phyloP scores from a whole-genome alignment of 2,113 vertebrate species.

The Plecturocebus donacophilus region DNA sequence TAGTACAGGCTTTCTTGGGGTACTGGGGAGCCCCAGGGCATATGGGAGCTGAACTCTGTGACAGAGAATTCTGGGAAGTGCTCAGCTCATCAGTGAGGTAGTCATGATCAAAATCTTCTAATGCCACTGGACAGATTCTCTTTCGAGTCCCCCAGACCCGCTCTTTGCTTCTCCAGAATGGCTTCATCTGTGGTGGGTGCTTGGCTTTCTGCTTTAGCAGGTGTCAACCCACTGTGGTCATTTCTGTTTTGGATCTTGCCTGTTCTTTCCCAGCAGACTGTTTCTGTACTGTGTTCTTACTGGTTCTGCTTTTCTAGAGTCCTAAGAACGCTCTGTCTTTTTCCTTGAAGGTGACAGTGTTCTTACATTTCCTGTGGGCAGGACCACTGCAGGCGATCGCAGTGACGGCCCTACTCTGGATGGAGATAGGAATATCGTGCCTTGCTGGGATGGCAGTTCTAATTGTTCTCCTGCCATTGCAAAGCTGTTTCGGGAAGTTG shows the following conservation, averaged over 20 bases:
- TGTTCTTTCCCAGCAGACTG: background rate
- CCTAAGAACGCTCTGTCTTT: conserved; percentile 42
- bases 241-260: background rate
- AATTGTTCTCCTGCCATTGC: conserved; percentile 92
- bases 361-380: conserved; percentile 96
- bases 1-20: background rate
- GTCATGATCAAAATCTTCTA: fast-evolving
- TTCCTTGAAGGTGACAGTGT: conserved; percentile 91
- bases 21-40: background rate
- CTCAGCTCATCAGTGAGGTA: background rate
- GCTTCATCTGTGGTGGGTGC: fast-evolving
- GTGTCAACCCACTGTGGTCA: fast-evolving
- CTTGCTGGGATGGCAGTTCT: conserved; percentile 94
- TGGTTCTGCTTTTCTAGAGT: fast-evolving
- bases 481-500: conserved; percentile 92
- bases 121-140: fast-evolving
- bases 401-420: conserved; percentile 93
- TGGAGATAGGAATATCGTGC: conserved; percentile 94
- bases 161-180: fast-evolving
- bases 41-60: background rate
- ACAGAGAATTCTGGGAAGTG: background rate
- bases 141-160: background rate
- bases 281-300: background rate
- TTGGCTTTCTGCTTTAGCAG: background rate
- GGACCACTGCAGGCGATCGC: conserved; percentile 92